Conservation (phyloP, 2,797 vertebrate genomes). For the Alfaro cultratus region DNA sequence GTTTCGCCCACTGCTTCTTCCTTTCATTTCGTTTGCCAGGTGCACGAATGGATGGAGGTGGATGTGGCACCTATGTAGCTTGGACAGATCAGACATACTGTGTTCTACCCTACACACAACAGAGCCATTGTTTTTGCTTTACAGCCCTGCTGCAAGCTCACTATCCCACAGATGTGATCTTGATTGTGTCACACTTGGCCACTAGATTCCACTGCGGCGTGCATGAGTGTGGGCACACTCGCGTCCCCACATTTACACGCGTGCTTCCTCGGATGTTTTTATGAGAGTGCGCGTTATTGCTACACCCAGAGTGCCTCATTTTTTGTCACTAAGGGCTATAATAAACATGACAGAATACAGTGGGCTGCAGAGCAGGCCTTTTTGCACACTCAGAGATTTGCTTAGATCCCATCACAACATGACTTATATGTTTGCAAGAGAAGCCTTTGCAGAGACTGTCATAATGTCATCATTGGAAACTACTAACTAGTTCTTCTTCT, state of each 20-base stretch:
- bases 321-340: slow-evolving; percentile 15
- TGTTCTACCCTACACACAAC: slow-evolving; percentile 29
- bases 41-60: not conserved
- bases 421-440: not conserved
- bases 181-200: slow-evolving; percentile 52
- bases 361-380: slow-evolving; percentile 12
- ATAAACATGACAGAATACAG: slow-evolving; percentile 28
- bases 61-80: slow-evolving; percentile 22
- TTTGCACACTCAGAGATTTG: not conserved
- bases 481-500: not conserved
- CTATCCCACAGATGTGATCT: slow-evolving; percentile 67
- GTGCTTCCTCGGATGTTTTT: slow-evolving; percentile 15
- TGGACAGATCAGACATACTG: slow-evolving; percentile 30
- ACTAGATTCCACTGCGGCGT: slow-evolving; percentile 44
- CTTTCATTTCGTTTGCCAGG: not conserved
- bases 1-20: not conserved
- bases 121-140: slow-evolving; percentile 59
- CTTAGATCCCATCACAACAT: not conserved
- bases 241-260: slow-evolving; percentile 20
- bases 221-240: not conserved
- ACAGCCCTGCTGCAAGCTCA: slow-evolving; percentile 39
- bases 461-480: not conserved
- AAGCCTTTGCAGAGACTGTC: not conserved
- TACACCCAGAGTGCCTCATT: slow-evolving; percentile 25
- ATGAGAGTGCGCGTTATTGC: slow-evolving; percentile 9